phyloP scores from a whole-genome alignment of 1,140 invertebrate species.

The Capitella teleta region DNA sequence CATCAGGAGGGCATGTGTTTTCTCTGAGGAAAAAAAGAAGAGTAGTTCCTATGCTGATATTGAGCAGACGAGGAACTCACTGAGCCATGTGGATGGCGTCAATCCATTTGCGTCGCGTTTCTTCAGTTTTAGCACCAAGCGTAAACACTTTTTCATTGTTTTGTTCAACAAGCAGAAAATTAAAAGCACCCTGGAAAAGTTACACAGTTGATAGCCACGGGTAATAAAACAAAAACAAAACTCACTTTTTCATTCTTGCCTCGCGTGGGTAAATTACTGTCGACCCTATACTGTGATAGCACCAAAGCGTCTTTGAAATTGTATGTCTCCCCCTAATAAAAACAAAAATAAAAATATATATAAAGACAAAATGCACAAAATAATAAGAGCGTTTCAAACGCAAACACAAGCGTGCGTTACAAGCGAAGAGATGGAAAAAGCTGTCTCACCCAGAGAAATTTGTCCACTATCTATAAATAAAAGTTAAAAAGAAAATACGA shows the following conservation, averaged over 20 bases:
- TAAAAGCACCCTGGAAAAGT: no score
- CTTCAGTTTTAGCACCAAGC: constrained; percentile 76
- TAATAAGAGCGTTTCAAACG: no score
- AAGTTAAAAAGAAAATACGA: no score
- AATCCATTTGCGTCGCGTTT: constrained; percentile 79
- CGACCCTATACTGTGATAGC: constrained; percentile 73
- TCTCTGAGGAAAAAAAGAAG: constrained; percentile 52
- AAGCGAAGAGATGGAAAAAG: constrained; percentile 8
- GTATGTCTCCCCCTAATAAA: constrained; percentile 71
- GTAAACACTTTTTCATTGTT: constrained; percentile 74
- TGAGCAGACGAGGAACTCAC: constrained; percentile 47
- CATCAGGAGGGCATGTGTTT: constrained; percentile 70
- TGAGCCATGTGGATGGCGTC: constrained; percentile 82
- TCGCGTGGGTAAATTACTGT: constrained; percentile 42
- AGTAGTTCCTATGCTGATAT: not conserved
- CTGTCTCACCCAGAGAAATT: constrained; percentile 44
- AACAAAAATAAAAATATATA: not conserved
- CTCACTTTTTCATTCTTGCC: no score
- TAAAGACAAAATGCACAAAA: no score
- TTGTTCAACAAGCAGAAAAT: constrained; percentile 72
- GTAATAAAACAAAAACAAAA: no score
- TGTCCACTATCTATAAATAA: constrained; percentile 46
- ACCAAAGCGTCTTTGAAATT: constrained; percentile 76
- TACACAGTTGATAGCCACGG: no score
- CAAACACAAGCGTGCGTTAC: not conserved